Conservation (phyloP, 1,140 invertebrate species). For the Bombus sibiricus region DNA sequence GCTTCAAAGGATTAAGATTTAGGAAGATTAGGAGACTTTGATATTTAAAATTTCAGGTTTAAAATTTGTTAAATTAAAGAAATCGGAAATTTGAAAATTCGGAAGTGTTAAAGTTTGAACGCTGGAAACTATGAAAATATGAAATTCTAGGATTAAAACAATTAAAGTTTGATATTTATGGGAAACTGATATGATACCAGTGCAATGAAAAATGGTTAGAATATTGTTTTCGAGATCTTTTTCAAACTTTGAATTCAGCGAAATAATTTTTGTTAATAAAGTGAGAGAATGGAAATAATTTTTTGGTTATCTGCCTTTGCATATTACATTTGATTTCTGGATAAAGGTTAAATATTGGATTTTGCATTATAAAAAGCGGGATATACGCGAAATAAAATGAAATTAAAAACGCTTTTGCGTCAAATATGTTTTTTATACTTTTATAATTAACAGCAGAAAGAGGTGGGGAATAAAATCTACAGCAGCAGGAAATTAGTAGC, state of each 20-base stretch:
- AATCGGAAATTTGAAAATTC: not conserved
- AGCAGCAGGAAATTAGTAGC: not conserved
- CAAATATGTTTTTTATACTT: not conserved
- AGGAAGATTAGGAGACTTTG: too few relatives aligned
- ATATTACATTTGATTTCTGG: not conserved
- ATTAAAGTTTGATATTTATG: not conserved
- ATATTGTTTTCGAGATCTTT: not conserved
- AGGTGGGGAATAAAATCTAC: not conserved
- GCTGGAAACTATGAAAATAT: not conserved
- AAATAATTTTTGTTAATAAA: not conserved
- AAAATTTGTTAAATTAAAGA: not conserved
- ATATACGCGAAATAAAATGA: not conserved
- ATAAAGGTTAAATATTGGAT: not conserved
- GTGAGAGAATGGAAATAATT: not conserved
- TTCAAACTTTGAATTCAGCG: not conserved
- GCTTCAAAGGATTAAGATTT: too few relatives aligned
- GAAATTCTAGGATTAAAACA: not conserved
- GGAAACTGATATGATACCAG: not conserved
- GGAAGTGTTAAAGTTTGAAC: too few relatives aligned
- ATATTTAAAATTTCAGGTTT: too few relatives aligned
- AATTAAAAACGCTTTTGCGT: not conserved
- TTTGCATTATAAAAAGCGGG: not conserved
- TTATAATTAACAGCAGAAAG: too few relatives aligned
- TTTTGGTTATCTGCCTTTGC: not conserved
- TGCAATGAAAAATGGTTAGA: not conserved